Conservation (phyloP, 2,113 vertebrate species). For the Montifringilla adamsi region DNA sequence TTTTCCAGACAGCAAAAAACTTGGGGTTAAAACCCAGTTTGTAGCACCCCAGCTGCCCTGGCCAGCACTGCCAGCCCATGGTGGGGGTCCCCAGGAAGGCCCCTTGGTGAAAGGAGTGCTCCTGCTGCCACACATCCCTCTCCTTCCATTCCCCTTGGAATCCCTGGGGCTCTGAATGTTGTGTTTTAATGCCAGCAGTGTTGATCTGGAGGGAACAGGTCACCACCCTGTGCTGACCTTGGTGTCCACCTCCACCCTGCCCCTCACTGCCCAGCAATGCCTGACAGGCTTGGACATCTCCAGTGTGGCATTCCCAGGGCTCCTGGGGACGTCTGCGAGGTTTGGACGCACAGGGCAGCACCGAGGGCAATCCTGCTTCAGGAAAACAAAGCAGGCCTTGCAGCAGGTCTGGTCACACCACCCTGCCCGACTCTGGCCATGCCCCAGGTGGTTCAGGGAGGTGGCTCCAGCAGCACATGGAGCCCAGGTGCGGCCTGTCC, state of each 20-base stretch:
- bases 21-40: background rate
- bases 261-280: fast-evolving
- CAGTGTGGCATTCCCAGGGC: background rate
- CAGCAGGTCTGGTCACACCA: background rate
- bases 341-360: fast-evolving
- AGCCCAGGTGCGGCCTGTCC: background rate
- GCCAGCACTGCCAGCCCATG: fast-evolving
- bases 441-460: background rate
- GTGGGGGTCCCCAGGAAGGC: background rate
- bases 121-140: fast-evolving
- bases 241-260: background rate
- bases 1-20: background rate
- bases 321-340: background rate
- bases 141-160: background rate
- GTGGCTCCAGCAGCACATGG: background rate
- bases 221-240: background rate
- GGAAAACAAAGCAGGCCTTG: fast-evolving
- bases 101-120: background rate
- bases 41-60: background rate
- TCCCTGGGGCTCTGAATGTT: fast-evolving
- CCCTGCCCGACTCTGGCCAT: background rate
- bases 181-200: background rate
- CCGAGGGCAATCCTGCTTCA: fast-evolving
- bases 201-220: fast-evolving
- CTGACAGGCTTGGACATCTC: fast-evolving